Percentiles rank a stretch among this genome's conserved stretches.
These are phyloP conservation scores for Sympetrum striolatum DNA, from an alignment of 2,888 invertebrate genomes.

Conservation along the genomic window DNA sequence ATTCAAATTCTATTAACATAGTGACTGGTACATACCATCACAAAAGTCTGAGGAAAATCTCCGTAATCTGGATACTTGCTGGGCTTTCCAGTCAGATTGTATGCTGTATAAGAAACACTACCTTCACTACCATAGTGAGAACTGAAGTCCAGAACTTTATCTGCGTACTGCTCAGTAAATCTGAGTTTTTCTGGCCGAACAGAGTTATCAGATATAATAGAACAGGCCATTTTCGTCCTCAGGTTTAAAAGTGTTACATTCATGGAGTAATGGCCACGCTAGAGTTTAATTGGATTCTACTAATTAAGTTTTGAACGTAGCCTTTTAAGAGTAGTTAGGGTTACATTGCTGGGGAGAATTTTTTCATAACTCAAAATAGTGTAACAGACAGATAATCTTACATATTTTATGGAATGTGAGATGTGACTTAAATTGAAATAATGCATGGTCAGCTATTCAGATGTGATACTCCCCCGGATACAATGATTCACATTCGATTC, in stretches of 20 bases:
- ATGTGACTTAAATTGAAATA: too few relatives aligned
- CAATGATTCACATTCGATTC: too few relatives aligned
- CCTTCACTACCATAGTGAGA: constrained; percentile 89
- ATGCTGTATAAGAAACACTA: constrained; percentile 87
- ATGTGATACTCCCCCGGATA: too few relatives aligned
- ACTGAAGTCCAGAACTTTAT: constrained; percentile 81
- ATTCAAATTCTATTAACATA: not conserved
- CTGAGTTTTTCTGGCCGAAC: not conserved
- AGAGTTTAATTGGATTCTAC: not conserved
- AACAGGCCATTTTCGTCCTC: not conserved
- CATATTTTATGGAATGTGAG: too few relatives aligned
- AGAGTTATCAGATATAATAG: not conserved
- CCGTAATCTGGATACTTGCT: constrained; percentile 88
- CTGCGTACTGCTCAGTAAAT: constrained; percentile 76
- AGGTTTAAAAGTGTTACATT: not conserved
- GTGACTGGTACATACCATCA: constrained; percentile 72
- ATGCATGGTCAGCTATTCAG: too few relatives aligned
- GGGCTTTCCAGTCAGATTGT: constrained; percentile 84
- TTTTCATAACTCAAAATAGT: too few relatives aligned
- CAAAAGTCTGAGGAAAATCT: constrained; percentile 89
- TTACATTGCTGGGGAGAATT: too few relatives aligned
- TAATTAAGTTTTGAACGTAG: constrained; percentile 7
- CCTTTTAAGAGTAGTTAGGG: not conserved
- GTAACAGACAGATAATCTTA: too few relatives aligned
- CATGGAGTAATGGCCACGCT: not conserved